A percentile compares a stretch with the other conserved stretches of the same genome.
phyloP scores from a whole-genome alignment of 92 coral and sea anemone genomes.

The Chrysogorgia sp. region DNA sequence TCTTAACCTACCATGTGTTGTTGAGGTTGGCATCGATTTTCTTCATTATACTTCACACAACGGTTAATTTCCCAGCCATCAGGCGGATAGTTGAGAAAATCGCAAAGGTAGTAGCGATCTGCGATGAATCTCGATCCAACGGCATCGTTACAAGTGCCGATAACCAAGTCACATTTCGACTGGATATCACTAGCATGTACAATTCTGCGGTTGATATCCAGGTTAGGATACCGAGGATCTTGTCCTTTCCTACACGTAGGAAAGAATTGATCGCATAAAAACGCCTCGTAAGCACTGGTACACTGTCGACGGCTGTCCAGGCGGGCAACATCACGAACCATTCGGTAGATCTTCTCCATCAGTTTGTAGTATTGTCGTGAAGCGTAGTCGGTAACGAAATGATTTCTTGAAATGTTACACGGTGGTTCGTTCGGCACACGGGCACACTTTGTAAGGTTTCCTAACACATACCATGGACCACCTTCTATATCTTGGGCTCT shows the following conservation, averaged over 20 bases:
- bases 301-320: slow-evolving; percentile 34
- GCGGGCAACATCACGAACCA: slow-evolving; percentile 27
- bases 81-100: slow-evolving; percentile 35
- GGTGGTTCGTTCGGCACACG: slow-evolving; percentile 45
- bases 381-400: slow-evolving; percentile 25
- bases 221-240: slow-evolving; percentile 36
- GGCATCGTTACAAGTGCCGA: slow-evolving; percentile 20
- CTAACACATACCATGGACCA: slow-evolving; percentile 25
- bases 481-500: background rate
- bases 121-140: slow-evolving; percentile 26
- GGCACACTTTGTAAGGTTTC: slow-evolving; percentile 4
- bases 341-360: slow-evolving; percentile 40
- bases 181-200: background rate
- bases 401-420: slow-evolving; percentile 14
- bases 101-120: slow-evolving; percentile 8
- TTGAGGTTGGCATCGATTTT: slow-evolving; percentile 30
- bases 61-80: slow-evolving; percentile 41
- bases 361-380: slow-evolving; percentile 38
- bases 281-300: slow-evolving; percentile 22
- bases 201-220: slow-evolving; percentile 29
- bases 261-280: slow-evolving; percentile 30
- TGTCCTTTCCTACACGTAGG: slow-evolving; percentile 28
- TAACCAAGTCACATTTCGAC: slow-evolving; percentile 12
- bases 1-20: slow-evolving; percentile 3
- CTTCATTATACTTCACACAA: slow-evolving; percentile 42